phyloP scores from a whole-genome alignment of 2,888 invertebrate genomes.

The Prosopocoilus inquinatus region DNA sequence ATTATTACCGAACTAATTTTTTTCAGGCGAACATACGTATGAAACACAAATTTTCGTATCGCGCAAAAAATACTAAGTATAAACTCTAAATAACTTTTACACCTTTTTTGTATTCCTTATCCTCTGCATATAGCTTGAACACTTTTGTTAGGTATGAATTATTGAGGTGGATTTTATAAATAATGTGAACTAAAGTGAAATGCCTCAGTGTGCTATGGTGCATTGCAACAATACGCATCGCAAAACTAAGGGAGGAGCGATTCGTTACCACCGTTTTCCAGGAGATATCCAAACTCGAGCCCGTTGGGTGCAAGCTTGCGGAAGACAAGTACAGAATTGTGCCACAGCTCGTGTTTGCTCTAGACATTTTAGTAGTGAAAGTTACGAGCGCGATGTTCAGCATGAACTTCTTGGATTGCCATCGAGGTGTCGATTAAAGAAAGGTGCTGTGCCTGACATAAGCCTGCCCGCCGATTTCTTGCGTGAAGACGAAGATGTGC shows the following conservation, averaged over 20 bases:
- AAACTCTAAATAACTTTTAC: too few species aligned
- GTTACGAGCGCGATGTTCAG: slow-evolving; percentile 58
- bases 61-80: too few species aligned
- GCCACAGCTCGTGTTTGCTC: slow-evolving; percentile 58
- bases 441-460: slow-evolving; percentile 53
- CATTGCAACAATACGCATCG: slow-evolving; percentile 59
- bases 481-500: slow-evolving; percentile 33
- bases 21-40: too few species aligned
- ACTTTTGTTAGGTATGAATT: too few species aligned
- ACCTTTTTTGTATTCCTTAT: too few species aligned
- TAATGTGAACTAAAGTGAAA: slow-evolving; percentile 29
- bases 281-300: slow-evolving; percentile 55
- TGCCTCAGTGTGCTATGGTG: slow-evolving; percentile 61
- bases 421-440: slow-evolving; percentile 53
- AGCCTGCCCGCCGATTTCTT: slow-evolving; percentile 36
- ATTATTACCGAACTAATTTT: too few species aligned
- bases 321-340: slow-evolving; percentile 55
- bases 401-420: slow-evolving; percentile 56
- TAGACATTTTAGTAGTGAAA: slow-evolving; percentile 53
- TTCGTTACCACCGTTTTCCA: slow-evolving; percentile 60
- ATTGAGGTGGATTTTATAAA: too few species aligned
- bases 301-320: slow-evolving; percentile 56
- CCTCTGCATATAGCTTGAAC: too few species aligned
- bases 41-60: too few species aligned
- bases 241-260: slow-evolving; percentile 55